Evolutionary conservation across 1,140 invertebrate species (phyloP).

Genomic region (Drosophila nigromelanica): DNA sequence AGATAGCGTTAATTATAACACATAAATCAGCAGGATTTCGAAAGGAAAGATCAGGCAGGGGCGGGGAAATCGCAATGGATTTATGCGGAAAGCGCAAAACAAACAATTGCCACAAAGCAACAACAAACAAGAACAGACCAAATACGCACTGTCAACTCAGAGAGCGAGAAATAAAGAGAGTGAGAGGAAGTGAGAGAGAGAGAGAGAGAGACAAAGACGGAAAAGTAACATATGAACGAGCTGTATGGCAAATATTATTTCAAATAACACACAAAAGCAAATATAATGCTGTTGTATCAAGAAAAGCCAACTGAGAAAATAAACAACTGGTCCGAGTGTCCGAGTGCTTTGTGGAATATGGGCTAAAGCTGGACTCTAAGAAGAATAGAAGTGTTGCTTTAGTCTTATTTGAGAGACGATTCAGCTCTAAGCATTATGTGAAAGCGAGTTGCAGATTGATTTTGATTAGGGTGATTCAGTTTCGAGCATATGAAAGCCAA

Average conservation of each 20-base stretch:
- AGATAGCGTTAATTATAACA: slow-evolving; percentile 67
- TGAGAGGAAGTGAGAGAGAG: too few relatives aligned
- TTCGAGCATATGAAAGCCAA: slow-evolving; percentile 28
- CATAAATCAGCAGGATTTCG: slow-evolving; percentile 59
- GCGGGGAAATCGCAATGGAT: not conserved
- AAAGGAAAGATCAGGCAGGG: too few relatives aligned
- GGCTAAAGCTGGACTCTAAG: not conserved
- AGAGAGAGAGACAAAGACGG: not conserved
- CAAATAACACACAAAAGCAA: slow-evolving; percentile 5
- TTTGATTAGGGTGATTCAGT: slow-evolving; percentile 9
- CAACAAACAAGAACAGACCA: slow-evolving; percentile 22
- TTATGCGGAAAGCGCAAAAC: slow-evolving; percentile 31
- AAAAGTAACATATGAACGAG: not conserved
- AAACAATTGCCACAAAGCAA: slow-evolving; percentile 36
- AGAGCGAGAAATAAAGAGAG: not conserved
- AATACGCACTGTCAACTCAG: slow-evolving; percentile 10
- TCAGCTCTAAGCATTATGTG: not conserved
- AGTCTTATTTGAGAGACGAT: not conserved
- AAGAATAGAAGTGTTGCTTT: not conserved
- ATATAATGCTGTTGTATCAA: slow-evolving; percentile 4
- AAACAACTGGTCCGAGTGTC: not conserved
- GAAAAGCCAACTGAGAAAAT: slow-evolving; percentile 11
- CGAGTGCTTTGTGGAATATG: not conserved
- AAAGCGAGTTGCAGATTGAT: not conserved
- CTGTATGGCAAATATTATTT: slow-evolving; percentile 22